phyloP scores from a whole-genome alignment of 2,888 invertebrate species.

The Eupeodes luniger region DNA sequence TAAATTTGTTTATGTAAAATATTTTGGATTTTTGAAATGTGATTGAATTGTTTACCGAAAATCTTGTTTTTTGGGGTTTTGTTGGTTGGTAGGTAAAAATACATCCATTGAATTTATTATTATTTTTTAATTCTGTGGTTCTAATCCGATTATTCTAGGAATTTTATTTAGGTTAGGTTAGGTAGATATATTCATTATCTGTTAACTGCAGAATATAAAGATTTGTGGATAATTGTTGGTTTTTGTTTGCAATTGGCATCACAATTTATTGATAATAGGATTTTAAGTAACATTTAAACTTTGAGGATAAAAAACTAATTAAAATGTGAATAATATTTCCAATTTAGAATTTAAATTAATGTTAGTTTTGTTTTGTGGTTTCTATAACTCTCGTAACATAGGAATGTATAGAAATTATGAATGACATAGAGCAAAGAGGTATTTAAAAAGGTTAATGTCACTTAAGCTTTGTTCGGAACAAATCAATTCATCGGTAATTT shows the following conservation, averaged over 20 bases:
- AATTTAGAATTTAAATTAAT: no score
- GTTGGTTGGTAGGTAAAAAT: neutral
- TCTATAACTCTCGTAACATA: no score
- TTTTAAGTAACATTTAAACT: neutral
- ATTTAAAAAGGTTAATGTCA: no score
- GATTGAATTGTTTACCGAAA: slow-evolving; percentile 28
- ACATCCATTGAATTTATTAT: neutral
- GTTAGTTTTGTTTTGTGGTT: no score
- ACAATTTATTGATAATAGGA: neutral
- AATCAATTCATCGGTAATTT: no score
- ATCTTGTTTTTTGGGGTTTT: slow-evolving; percentile 1
- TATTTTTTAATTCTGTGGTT: neutral
- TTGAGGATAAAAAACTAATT: neutral
- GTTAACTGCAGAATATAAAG: neutral
- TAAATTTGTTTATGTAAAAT: neutral
- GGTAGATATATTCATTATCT: neutral
- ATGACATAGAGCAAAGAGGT: no score
- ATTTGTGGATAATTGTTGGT: slow-evolving; percentile 9
- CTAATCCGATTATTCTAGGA: slow-evolving; percentile 2
- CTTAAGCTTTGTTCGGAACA: no score
- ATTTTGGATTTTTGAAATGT: slow-evolving; percentile 22
- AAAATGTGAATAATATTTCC: neutral
- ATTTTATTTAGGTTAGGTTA: neutral
- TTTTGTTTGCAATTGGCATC: neutral
- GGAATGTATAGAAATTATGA: neutral